Evolutionary conservation across 1,140 invertebrate genomes (phyloP), one percentile per base, ranked within the genome.

Genomic region (Colletes gigas): DNA sequence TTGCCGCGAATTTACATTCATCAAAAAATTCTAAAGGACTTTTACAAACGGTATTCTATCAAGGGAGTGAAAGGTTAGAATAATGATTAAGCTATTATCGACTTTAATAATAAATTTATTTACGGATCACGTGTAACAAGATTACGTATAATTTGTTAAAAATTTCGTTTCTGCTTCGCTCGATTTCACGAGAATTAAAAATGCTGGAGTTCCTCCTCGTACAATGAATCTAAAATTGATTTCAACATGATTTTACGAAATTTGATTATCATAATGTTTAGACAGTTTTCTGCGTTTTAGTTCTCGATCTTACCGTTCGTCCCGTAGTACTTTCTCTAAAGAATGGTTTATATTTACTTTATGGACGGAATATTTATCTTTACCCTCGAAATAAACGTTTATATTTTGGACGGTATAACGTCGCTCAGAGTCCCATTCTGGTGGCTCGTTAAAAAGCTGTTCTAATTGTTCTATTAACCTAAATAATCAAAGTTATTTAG

Each of bases 361-460:
- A 89, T 96, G 94, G 4, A 97, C 92, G 85, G 94, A 94, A 74
- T 92, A 93, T 89, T 95, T 96, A 74, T 96, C 94, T 81, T 92
- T 92, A 85, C 97, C 95, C 93, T 98, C 97, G 92, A 96, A 98
- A 91, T 97, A 98, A 19, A 98, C 93, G 92, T 96, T 95, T 54
- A 98, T 89, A 65, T 93, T 95, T 8, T 95, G 92, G 10, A 94
- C 83, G 63, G 89, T 95, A 90, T 98, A 99, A 86, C 95, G 95
- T 62, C 93, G 92, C 1, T 96, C 92, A 68, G 83, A 88, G 92
- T 99, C 98, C 97, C 97, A 98, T 7, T 95, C 94, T 39, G 96
- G 94, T 72, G 94, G 92, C 41, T 95, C 95, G 47, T 94, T 94
- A 92, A 99, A 98, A 78, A 99, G 92, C 88, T 95, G 94, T 66